These are phyloP conservation scores for Ophion ellenae DNA, from an alignment of 2,888 invertebrate genomes.

Conservation along the genomic window DNA sequence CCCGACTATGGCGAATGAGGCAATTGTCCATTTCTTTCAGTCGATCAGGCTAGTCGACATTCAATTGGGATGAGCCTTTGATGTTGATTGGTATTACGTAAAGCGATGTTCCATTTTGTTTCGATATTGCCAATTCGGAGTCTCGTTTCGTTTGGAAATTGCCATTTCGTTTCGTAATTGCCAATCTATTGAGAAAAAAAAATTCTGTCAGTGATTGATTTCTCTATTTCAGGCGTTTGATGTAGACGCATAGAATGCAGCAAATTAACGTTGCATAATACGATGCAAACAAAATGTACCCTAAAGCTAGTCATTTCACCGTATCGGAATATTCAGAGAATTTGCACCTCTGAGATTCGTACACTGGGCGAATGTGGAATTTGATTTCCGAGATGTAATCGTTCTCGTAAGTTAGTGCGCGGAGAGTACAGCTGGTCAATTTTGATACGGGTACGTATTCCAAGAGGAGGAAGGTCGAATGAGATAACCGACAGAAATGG, in stretches of 20 bases:
- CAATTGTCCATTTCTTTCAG: background rate
- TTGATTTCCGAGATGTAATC: background rate
- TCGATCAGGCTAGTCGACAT: background rate
- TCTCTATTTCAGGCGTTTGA: background rate
- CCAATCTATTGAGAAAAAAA: background rate
- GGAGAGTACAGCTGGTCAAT: background rate
- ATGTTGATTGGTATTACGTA: background rate
- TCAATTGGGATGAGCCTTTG: background rate
- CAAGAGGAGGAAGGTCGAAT: background rate
- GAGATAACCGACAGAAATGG: slow-evolving; percentile 3
- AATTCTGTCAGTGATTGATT: background rate
- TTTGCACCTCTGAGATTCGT: background rate
- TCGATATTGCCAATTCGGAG: background rate
- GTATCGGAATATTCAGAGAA: background rate
- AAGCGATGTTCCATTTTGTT: background rate
- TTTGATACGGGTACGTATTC: background rate
- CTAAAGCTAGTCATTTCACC: background rate
- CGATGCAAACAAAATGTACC: background rate
- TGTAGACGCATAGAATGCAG: background rate
- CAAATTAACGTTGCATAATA: background rate
- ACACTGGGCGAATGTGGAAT: background rate
- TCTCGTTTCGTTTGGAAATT: background rate
- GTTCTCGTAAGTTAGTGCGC: background rate
- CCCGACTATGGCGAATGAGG: too few species aligned
- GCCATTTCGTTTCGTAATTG: background rate